A percentile compares a stretch with the other conserved stretches of the same genome.
Conservation (phyloP, 2,797 vertebrate species). For the Takifugu ocellatus region DNA sequence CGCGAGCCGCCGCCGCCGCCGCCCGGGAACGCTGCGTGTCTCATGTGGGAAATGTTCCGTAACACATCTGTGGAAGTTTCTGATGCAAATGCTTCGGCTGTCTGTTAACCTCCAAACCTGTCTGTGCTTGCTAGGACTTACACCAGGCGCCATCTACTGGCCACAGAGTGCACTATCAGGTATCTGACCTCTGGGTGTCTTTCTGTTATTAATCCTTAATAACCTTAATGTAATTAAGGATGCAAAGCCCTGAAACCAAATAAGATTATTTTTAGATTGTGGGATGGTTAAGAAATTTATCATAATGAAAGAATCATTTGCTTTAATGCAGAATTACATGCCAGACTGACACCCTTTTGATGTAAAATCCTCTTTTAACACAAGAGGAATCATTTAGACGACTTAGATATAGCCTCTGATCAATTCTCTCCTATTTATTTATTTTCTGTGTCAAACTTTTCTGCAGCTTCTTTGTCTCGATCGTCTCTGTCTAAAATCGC, state of each 20-base stretch:
- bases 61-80: constrained; percentile 38
- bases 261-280: too few relatives aligned
- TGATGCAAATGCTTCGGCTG: constrained; percentile 41
- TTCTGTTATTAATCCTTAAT: background rate
- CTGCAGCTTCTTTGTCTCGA: constrained; percentile 13
- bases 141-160: constrained; percentile 78
- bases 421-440: background rate
- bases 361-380: constrained; percentile 1
- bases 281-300: too few relatives aligned
- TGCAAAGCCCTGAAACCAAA: too few relatives aligned
- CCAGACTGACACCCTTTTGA: constrained; percentile 13
- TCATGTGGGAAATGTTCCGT: constrained; percentile 22
- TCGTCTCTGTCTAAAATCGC: constrained; percentile 11
- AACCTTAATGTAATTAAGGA: too few relatives aligned
- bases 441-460: background rate
- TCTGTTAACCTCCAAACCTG: constrained; percentile 55
- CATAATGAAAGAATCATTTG: too few relatives aligned
- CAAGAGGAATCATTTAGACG: too few relatives aligned
- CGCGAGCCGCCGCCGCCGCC: background rate
- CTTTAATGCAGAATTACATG: too few relatives aligned
- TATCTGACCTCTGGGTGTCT: constrained; percentile 59
- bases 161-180: constrained; percentile 95
- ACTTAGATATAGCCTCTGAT: too few relatives aligned
- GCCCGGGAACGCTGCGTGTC: background rate
- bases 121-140: constrained; percentile 73